Percentiles rank a stretch among this genome's conserved stretches.
These are phyloP conservation scores for Odontamblyopus lacepedii DNA, from an alignment of 2,797 vertebrate genomes.

Conservation along the genomic window DNA sequence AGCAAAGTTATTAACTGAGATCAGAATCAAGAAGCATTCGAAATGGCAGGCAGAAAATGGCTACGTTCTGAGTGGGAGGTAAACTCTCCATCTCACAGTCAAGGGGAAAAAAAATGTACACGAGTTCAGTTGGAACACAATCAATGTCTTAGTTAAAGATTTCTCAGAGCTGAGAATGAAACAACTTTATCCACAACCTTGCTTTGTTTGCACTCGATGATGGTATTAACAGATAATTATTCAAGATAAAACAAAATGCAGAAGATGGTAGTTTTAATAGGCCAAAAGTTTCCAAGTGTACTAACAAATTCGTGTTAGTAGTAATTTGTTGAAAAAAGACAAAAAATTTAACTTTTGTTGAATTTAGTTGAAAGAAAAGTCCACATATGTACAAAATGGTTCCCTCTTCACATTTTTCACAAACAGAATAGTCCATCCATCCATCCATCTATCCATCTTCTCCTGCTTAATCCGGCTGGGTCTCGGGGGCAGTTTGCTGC, in stretches of 20 bases:
- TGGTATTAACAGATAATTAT: neutral
- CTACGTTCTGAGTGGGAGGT: conserved; percentile 54
- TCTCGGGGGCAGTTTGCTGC: no score
- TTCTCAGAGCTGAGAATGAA: neutral
- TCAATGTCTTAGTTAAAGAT: conserved; percentile 5
- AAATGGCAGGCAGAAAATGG: conserved; percentile 63
- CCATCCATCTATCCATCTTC: no score
- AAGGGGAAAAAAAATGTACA: neutral
- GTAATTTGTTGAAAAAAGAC: neutral
- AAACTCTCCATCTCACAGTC: conserved; percentile 37
- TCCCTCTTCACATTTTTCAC: no score
- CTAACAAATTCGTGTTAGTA: neutral
- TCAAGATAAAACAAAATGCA: neutral
- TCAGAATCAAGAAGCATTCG: conserved; percentile 57
- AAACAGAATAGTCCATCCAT: no score
- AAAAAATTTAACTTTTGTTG: no score
- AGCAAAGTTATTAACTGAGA: conserved; percentile 65
- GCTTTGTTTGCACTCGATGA: neutral
- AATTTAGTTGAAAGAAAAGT: no score
- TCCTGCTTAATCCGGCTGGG: no score
- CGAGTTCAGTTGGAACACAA: neutral
- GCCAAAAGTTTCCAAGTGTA: neutral
- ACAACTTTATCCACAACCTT: neutral
- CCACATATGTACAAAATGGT: no score
- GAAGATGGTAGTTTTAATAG: neutral